phyloP scores from a whole-genome alignment of 2,113 vertebrate species.

The Phoenicopterus ruber region DNA sequence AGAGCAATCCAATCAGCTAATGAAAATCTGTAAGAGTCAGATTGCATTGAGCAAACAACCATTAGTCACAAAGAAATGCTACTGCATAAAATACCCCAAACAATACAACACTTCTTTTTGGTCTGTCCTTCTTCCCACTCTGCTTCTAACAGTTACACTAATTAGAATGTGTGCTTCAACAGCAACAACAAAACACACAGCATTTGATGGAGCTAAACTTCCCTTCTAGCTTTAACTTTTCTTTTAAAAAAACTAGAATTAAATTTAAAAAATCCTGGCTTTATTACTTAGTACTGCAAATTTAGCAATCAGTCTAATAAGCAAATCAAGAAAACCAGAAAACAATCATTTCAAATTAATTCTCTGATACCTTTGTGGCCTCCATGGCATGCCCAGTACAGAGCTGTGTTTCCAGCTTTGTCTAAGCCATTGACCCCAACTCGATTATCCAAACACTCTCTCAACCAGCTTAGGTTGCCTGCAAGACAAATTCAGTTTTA shows the following conservation, averaged over 20 bases:
- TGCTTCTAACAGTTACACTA: background rate
- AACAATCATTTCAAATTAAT: background rate
- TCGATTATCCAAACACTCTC: slow-evolving; percentile 94
- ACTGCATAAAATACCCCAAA: background rate
- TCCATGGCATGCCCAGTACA: slow-evolving; percentile 96
- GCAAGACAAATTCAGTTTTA: slow-evolving; percentile 29
- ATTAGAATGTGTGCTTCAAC: background rate
- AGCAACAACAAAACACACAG: background rate
- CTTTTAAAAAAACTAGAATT: background rate
- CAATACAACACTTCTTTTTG: background rate
- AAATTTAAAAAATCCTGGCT: background rate
- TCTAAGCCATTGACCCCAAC: slow-evolving; percentile 96
- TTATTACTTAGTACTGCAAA: background rate
- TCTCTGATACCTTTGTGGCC: slow-evolving; percentile 87
- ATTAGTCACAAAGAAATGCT: background rate
- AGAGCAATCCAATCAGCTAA: background rate
- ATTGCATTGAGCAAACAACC: background rate
- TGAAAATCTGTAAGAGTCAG: background rate
- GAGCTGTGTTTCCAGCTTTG: slow-evolving; percentile 94
- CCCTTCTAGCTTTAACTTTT: background rate
- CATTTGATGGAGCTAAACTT: background rate
- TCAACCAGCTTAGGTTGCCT: slow-evolving; percentile 96
- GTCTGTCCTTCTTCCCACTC: background rate
- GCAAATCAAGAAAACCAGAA: background rate
- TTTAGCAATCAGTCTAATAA: background rate